phyloP scores from a whole-genome alignment of 2,113 vertebrate genomes.

The Scomber scombrus region DNA sequence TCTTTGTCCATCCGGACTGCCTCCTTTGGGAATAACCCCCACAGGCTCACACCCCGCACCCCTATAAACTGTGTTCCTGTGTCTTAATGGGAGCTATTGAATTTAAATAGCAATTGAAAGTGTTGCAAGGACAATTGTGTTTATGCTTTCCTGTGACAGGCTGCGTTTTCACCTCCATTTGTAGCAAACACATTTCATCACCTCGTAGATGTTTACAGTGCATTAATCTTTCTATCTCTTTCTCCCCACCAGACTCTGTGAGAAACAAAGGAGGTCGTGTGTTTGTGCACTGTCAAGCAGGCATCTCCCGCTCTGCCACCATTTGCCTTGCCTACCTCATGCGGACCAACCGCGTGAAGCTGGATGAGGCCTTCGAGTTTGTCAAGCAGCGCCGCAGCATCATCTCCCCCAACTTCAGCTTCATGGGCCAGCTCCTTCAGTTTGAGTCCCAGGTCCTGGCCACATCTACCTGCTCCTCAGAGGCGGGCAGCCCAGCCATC shows the following conservation, averaged over 20 bases:
- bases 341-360: constrained; percentile 96
- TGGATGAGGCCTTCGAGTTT: constrained; percentile 99
- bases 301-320: constrained; percentile 97
- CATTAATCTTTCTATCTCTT: constrained; percentile 61
- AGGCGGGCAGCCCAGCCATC: constrained; percentile 92
- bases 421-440: constrained; percentile 98
- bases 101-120: constrained; percentile 77
- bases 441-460: constrained; percentile 98
- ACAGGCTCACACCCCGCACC: constrained; percentile 57
- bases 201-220: constrained; percentile 13
- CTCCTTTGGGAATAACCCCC: constrained; percentile 73
- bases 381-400: constrained; percentile 98
- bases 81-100: constrained; percentile 73
- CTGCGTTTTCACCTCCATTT: not conserved
- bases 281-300: constrained; percentile 98
- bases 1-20: constrained; percentile 73
- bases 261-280: constrained; percentile 94
- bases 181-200: constrained; percentile 45
- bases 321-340: constrained; percentile 99
- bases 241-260: constrained; percentile 88
- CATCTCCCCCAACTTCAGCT: constrained; percentile 99
- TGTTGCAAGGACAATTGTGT: constrained; percentile 35
- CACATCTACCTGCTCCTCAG: constrained; percentile 92
- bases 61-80: constrained; percentile 78
- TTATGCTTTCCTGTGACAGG: constrained; percentile 47